phyloP scores from a whole-genome alignment of 2,113 vertebrate species.

The Bubo blakistoni region DNA sequence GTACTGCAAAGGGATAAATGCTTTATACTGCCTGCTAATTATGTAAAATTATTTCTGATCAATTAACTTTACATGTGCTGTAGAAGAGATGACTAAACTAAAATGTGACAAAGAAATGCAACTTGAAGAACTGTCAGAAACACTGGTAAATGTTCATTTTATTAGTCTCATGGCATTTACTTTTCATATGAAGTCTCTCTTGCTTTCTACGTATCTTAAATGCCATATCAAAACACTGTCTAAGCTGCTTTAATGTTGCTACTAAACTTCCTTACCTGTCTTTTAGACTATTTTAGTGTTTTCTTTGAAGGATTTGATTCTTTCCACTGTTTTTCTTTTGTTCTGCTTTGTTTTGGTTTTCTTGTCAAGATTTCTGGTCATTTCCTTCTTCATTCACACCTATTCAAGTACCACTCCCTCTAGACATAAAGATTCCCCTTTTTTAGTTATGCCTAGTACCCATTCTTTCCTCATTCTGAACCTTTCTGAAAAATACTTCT shows the following conservation, averaged over 20 bases:
- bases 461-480: not conserved
- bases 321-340: not conserved
- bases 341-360: not conserved
- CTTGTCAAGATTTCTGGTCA: not conserved
- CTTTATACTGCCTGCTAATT: not conserved
- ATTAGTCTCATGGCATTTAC: not conserved
- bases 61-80: slow-evolving; percentile 33
- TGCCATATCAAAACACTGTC: not conserved
- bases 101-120: slow-evolving; percentile 76
- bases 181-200: not conserved
- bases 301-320: not conserved
- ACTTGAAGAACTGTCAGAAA: slow-evolving; percentile 76
- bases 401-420: not conserved
- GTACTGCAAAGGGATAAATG: not conserved
- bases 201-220: not conserved
- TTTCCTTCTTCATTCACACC: not conserved
- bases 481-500: not conserved
- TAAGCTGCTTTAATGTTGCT: not conserved
- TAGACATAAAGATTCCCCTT: not conserved
- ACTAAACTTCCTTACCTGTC: not conserved
- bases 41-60: not conserved
- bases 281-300: not conserved
- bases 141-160: slow-evolving; percentile 73
- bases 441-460: not conserved
- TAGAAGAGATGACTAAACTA: slow-evolving; percentile 76